These are phyloP conservation scores for Mactra quadrangularis DNA, from an alignment of 1,140 invertebrate genomes.

Conservation along the genomic window DNA sequence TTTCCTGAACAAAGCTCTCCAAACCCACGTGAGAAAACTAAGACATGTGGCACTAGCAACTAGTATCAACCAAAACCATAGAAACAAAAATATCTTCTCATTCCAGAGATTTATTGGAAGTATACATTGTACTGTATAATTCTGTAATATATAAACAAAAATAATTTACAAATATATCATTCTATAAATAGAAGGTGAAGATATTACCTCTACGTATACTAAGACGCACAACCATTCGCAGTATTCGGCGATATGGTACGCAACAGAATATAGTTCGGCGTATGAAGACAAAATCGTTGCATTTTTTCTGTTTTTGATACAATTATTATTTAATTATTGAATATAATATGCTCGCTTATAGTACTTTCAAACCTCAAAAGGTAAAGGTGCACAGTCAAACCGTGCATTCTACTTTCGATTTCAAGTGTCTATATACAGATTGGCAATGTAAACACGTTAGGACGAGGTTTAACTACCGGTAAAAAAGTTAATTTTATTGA, in stretches of 20 bases:
- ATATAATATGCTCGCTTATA: not conserved
- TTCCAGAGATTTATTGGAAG: conserved; percentile 81
- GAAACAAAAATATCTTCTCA: conserved; percentile 85
- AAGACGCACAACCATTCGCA: not conserved
- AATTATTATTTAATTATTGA: not conserved
- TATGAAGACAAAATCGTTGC: too few species aligned
- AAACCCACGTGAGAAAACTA: conserved; percentile 44
- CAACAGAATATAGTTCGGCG: too few species aligned
- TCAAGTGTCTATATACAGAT: too few species aligned
- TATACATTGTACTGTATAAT: conserved; percentile 39
- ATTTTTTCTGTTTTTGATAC: too few species aligned
- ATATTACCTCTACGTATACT: not conserved
- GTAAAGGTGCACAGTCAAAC: not conserved
- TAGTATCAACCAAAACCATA: conserved; percentile 84
- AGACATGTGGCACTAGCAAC: conserved; percentile 73
- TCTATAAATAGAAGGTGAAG: too few species aligned
- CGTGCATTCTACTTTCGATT: too few species aligned
- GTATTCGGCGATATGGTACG: too few species aligned
- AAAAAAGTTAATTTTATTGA: too few species aligned
- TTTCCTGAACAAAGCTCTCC: not conserved
- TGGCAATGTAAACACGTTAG: too few species aligned
- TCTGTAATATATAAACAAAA: not conserved
- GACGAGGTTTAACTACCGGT: too few species aligned
- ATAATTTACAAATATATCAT: not conserved
- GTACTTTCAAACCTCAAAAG: not conserved